A percentile compares a stretch with the other conserved stretches of the same genome.
phyloP scores from a whole-genome alignment of 2,113 vertebrate species.

The Festucalex cinctus region DNA sequence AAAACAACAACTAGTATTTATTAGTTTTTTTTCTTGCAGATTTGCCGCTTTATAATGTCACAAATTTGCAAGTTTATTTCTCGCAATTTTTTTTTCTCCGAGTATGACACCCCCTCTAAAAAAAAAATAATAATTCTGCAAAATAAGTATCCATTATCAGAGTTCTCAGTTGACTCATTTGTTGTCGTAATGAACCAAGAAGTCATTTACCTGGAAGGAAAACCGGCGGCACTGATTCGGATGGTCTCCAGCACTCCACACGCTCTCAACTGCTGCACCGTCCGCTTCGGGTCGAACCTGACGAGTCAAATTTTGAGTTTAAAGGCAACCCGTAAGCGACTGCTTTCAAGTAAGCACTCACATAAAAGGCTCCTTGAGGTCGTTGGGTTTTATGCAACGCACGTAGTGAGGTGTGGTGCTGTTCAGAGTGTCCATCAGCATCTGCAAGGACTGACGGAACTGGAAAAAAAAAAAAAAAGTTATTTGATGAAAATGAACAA shows the following conservation, averaged over 20 bases:
- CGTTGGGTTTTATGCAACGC: constrained; percentile 83
- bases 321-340: not conserved
- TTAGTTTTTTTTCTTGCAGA: too few relatives aligned
- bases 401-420: constrained; percentile 78
- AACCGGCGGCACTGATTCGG: constrained; percentile 78
- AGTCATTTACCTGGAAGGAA: constrained; percentile 70
- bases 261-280: constrained; percentile 77
- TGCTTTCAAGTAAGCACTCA: constrained; percentile 18
- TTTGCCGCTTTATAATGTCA: too few relatives aligned
- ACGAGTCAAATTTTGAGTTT: not conserved
- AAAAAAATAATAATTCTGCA: too few relatives aligned
- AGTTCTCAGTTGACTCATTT: not conserved
- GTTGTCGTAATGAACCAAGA: not conserved
- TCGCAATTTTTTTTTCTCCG: too few relatives aligned
- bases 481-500: not conserved
- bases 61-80: too few relatives aligned
- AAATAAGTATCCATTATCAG: not conserved
- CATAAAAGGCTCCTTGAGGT: constrained; percentile 73
- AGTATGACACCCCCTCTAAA: too few relatives aligned
- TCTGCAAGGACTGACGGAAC: constrained; percentile 76
- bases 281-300: constrained; percentile 76
- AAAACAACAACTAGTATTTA: too few relatives aligned
- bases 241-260: constrained; percentile 80
- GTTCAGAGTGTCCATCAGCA: constrained; percentile 74
- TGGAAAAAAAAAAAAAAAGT: constrained; percentile 22